Conservation (phyloP, 2,888 invertebrate species). For the Temnothorax ravouxi region DNA sequence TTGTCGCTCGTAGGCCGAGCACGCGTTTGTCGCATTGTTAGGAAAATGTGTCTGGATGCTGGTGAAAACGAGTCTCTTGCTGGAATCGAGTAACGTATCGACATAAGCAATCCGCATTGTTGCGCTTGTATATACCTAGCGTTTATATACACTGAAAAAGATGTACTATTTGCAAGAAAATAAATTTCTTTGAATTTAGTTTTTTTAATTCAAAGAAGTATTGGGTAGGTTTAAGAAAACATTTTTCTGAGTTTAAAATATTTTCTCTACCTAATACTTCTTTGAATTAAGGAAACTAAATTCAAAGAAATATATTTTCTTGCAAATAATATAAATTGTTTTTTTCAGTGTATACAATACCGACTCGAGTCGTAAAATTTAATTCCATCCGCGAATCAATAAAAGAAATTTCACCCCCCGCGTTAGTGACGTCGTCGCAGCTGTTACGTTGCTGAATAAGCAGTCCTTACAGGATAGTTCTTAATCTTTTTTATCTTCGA, state of each 20-base stretch:
- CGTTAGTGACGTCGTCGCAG: not conserved
- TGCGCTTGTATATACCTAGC: not conserved
- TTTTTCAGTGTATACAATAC: not conserved
- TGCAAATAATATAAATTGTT: too few species aligned
- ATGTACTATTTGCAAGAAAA: too few species aligned
- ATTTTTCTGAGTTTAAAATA: too few species aligned
- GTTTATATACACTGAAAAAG: not conserved
- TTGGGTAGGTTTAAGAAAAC: too few species aligned
- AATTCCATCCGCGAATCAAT: conserved; percentile 28
- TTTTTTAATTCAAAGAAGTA: too few species aligned
- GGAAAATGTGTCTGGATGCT: conserved; percentile 64
- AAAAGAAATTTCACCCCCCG: conserved; percentile 4
- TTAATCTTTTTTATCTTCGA: not conserved
- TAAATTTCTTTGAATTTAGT: too few species aligned
- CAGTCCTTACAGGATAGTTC: not conserved
- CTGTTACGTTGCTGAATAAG: not conserved
- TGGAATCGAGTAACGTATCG: conserved; percentile 40
- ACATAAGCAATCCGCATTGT: not conserved
- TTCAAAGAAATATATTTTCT: too few species aligned
- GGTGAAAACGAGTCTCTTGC: conserved; percentile 48
- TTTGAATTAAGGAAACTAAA: too few species aligned
- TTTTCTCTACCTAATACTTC: too few species aligned
- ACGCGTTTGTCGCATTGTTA: conserved; percentile 67
- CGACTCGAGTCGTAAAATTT: conserved; percentile 43
- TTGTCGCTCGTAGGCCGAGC: conserved; percentile 52